A percentile compares a stretch with the other conserved stretches of the same genome.
phyloP scores from a whole-genome alignment of 1,140 invertebrate genomes.

The Platyscapa corneri region DNA sequence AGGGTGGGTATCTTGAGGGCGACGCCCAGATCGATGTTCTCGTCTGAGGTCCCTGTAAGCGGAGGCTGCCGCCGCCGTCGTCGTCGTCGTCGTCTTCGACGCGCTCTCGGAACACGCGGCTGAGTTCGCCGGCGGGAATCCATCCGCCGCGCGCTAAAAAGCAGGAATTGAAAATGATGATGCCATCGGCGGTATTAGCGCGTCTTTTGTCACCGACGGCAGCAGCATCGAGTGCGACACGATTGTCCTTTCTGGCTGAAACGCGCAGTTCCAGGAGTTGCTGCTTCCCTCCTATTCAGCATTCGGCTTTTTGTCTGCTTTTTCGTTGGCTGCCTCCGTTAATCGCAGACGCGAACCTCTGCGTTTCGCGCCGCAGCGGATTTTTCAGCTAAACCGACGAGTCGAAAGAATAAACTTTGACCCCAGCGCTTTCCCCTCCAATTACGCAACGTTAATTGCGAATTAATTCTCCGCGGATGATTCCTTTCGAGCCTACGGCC shows the following conservation, averaged over 20 bases:
- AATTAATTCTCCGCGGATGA: neutral
- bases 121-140: neutral
- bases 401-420: no score
- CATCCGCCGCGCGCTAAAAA: neutral
- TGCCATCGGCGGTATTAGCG: no score
- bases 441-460: neutral
- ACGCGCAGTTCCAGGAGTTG: no score
- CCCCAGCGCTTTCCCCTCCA: neutral
- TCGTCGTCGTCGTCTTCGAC: neutral
- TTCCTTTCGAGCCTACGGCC: neutral
- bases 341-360: neutral
- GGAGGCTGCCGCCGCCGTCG: neutral
- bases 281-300: neutral
- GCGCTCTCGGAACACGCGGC: neutral
- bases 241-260: neutral
- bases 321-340: neutral
- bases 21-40: conserved; percentile 70
- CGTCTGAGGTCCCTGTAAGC: conserved; percentile 65
- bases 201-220: no score
- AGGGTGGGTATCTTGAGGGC: conserved; percentile 63
- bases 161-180: neutral
- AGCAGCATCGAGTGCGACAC: no score
- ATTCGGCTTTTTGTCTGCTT: neutral
- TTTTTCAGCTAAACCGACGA: no score
- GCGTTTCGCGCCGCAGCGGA: neutral